Evolutionary conservation across 2,797 vertebrate species (phyloP).

Genomic region (Pitangus sulphuratus): DNA sequence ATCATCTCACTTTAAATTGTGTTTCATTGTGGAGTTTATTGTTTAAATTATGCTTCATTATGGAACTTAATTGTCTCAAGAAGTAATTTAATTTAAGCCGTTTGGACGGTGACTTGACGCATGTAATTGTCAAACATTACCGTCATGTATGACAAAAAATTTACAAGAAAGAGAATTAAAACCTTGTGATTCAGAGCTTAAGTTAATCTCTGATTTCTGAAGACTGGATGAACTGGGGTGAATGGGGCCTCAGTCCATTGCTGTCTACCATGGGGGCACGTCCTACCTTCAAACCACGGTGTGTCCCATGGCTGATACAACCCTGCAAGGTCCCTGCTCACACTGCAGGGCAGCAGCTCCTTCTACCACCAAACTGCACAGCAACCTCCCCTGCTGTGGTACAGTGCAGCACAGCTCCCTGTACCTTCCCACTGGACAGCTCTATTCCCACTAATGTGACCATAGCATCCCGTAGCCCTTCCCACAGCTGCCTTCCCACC

Average conservation of each 20-base stretch:
- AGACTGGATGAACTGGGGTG: not conserved
- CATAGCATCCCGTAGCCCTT: accelerated
- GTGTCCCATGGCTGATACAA: accelerated
- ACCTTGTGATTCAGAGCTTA: slow-evolving; percentile 30
- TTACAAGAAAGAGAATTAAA: slow-evolving; percentile 21
- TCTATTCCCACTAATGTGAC: not conserved
- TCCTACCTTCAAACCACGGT: not conserved
- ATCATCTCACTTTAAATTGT: not conserved
- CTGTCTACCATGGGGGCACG: accelerated
- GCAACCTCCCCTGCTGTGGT: accelerated
- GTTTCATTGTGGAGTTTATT: not conserved
- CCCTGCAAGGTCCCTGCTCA: not conserved
- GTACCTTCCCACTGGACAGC: not conserved
- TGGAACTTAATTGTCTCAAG: not conserved
- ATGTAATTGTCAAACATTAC: slow-evolving; percentile 6
- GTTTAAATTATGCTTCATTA: not conserved
- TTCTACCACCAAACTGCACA: not conserved
- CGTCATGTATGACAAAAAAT: not conserved
- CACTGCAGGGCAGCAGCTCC: not conserved
- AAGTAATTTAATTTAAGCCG: not conserved
- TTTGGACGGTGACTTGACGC: not conserved
- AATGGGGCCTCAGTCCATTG: not conserved
- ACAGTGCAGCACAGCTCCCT: not conserved
- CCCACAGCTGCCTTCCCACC: not conserved
- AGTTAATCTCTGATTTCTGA: not conserved